phyloP scores from a whole-genome alignment of 1,140 invertebrate species.

The Bombus breviceps region DNA sequence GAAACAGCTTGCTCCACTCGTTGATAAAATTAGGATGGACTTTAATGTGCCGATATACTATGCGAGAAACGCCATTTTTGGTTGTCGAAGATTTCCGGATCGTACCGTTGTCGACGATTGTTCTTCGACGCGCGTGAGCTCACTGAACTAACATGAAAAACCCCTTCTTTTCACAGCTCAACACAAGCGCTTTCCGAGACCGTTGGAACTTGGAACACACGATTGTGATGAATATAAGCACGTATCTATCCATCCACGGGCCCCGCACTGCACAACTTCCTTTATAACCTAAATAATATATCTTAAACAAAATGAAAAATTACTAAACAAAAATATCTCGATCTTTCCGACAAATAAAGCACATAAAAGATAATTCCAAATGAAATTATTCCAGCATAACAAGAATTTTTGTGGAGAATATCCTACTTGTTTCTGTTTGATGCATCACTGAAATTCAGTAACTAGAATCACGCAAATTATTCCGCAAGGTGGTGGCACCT shows the following conservation, averaged over 20 bases:
- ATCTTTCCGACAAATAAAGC: not conserved
- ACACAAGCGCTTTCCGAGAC: slow-evolving; percentile 56
- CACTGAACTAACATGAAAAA: slow-evolving; percentile 69
- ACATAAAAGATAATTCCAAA: not conserved
- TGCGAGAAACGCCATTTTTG: slow-evolving; percentile 76
- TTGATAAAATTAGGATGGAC: not conserved
- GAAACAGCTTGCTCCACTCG: not conserved
- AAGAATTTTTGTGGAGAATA: not conserved
- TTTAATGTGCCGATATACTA: slow-evolving; percentile 32
- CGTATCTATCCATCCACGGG: slow-evolving; percentile 16
- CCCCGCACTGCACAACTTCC: not conserved
- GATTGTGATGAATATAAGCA: slow-evolving; percentile 37
- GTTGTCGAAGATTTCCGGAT: slow-evolving; percentile 48
- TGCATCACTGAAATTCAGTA: slow-evolving; percentile 47
- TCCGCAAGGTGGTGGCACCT: slow-evolving; percentile 71
- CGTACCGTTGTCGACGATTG: slow-evolving; percentile 55
- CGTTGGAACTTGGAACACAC: slow-evolving; percentile 57
- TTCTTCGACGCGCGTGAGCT: slow-evolving; percentile 72
- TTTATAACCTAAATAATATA: not conserved
- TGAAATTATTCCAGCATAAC: not conserved
- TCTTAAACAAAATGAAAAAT: not conserved
- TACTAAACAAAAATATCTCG: not conserved
- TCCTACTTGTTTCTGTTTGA: not conserved
- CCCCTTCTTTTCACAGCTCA: slow-evolving; percentile 49
- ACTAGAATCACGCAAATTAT: slow-evolving; percentile 42